These are phyloP conservation scores for Lycopodina hypogea DNA, from an alignment of 37 sponge, comb jelly and placozoan species.

Conservation along the genomic window DNA sequence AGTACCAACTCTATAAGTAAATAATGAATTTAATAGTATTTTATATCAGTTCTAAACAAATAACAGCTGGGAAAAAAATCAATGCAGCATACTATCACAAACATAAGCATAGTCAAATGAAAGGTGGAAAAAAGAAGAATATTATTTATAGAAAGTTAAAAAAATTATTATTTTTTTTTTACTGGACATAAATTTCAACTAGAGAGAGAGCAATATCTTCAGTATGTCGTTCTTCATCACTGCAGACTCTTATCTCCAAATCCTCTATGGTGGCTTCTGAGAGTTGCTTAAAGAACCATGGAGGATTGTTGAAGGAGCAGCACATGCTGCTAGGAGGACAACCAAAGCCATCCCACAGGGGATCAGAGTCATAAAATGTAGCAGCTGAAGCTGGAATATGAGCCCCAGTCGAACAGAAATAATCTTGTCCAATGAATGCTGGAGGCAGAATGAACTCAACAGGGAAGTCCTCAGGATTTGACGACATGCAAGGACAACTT, in stretches of 20 bases:
- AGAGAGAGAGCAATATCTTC: constrained; percentile 7
- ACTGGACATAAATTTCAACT: constrained; percentile 32
- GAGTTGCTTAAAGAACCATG: constrained; percentile 47
- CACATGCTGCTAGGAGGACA: constrained; percentile 39
- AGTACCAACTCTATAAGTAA: too few relatives aligned
- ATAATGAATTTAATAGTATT: too few relatives aligned
- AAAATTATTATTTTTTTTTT: too few relatives aligned
- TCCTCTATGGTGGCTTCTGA: constrained; percentile 11
- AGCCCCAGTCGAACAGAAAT: constrained; percentile 50
- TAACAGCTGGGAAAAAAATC: too few relatives aligned
- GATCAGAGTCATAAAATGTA: constrained; percentile 6
- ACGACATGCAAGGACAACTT: background rate
- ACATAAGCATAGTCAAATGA: too few relatives aligned
- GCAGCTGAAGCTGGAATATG: background rate
- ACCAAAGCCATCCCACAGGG: constrained; percentile 52
- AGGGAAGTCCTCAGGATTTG: background rate
- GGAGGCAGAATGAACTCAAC: background rate
- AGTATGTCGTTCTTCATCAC: constrained; percentile 3
- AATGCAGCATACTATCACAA: too few relatives aligned
- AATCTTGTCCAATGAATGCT: constrained; percentile 16
- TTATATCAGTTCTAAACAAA: too few relatives aligned
- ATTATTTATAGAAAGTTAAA: too few relatives aligned
- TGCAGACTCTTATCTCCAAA: constrained; percentile 54
- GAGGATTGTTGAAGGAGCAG: constrained; percentile 33
- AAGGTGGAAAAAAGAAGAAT: too few relatives aligned